Percentiles rank a stretch among this genome's conserved stretches.
These are phyloP conservation scores for Trichonephila clavata DNA, from an alignment of 1,140 invertebrate genomes.

Conservation along the genomic window DNA sequence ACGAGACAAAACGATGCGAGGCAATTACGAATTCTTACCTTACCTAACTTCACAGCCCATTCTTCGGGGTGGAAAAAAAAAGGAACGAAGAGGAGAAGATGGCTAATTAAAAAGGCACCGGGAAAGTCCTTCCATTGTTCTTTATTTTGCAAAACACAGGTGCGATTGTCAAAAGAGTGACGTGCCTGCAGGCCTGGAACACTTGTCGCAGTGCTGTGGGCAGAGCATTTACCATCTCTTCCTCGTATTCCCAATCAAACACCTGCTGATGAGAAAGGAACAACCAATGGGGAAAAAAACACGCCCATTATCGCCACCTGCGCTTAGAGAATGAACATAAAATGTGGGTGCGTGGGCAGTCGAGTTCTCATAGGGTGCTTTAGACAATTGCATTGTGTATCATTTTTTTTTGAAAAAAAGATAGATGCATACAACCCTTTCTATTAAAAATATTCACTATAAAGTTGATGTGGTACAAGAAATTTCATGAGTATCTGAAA, in stretches of 20 bases:
- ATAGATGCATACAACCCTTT: too few species aligned
- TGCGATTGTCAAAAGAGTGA: conserved; percentile 22
- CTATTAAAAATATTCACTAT: too few species aligned
- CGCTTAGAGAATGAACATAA: not conserved
- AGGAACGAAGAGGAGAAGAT: not conserved
- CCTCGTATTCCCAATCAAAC: conserved; percentile 62
- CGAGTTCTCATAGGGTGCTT: too few species aligned
- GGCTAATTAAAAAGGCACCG: not conserved
- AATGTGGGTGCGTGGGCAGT: not conserved
- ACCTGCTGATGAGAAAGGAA: conserved; percentile 56
- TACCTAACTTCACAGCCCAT: not conserved
- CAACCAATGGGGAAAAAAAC: conserved; percentile 10
- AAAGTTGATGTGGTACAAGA: too few species aligned
- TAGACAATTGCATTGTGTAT: too few species aligned
- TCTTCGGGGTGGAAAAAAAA: not conserved
- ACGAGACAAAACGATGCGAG: too few species aligned
- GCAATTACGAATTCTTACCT: not conserved
- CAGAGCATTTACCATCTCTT: not conserved
- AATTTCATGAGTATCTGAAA: too few species aligned
- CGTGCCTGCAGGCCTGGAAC: not conserved
- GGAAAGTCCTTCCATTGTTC: not conserved
- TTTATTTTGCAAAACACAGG: conserved; percentile 32
- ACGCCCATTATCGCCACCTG: conserved; percentile 3
- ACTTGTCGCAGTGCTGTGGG: not conserved
- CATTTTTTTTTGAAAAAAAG: too few species aligned